A percentile compares a stretch with the other conserved stretches of the same genome.
These are phyloP conservation scores for Marmota monax DNA, from an alignment of 2,113 vertebrate genomes.

Conservation along the genomic window DNA sequence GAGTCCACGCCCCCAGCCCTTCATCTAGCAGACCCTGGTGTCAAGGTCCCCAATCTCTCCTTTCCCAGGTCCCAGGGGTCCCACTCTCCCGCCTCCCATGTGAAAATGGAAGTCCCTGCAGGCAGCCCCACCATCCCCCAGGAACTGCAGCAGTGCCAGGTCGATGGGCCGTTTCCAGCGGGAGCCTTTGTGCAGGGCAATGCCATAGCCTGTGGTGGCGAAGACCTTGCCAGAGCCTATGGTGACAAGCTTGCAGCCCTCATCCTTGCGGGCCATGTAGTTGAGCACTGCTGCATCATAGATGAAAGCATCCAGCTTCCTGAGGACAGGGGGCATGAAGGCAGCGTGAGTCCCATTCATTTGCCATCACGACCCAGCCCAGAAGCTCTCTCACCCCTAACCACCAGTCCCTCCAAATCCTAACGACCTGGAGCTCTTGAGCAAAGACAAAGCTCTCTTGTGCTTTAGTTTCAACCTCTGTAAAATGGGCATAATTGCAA, in stretches of 20 bases:
- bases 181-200: conserved; percentile 96
- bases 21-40: background rate
- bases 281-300: conserved; percentile 96
- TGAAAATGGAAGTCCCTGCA: background rate
- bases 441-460: background rate
- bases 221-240: conserved; percentile 97
- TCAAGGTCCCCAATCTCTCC: background rate
- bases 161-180: conserved; percentile 96
- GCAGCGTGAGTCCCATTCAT: background rate
- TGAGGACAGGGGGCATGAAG: conserved; percentile 74
- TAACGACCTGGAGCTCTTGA: background rate
- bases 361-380: background rate
- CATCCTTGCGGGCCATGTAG: conserved; percentile 97
- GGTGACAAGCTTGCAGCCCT: conserved; percentile 97
- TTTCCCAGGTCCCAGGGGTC: background rate
- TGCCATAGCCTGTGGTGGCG: conserved; percentile 96
- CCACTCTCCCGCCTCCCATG: background rate
- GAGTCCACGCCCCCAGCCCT: background rate
- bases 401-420: background rate
- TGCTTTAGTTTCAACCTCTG: background rate
- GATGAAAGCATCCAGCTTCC: conserved; percentile 97
- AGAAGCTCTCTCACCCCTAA: background rate
- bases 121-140: conserved; percentile 93
- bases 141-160: conserved; percentile 95
- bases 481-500: background rate